Percentiles rank a stretch among this genome's conserved stretches.
Evolutionary conservation across 2,113 vertebrate species (phyloP).

Genomic region (Ptilonorhynchus violaceus): DNA sequence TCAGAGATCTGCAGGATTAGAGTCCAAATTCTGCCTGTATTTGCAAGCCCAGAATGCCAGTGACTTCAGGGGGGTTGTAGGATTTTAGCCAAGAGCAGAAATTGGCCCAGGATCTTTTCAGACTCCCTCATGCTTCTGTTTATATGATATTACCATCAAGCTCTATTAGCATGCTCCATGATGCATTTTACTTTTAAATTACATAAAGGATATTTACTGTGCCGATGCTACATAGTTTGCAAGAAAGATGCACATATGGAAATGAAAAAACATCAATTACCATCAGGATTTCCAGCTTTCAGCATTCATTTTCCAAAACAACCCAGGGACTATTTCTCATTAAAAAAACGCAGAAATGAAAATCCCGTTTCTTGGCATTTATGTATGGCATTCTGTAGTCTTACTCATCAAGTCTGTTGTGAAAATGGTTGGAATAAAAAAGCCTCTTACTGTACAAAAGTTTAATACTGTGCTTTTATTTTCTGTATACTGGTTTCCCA

Average conservation of each 20-base stretch:
- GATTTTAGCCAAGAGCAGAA: constrained; percentile 39
- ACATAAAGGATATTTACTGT: constrained; percentile 26
- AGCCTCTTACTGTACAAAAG: background rate
- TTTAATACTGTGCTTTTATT: background rate
- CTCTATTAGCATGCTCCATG: background rate
- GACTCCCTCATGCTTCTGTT: constrained; percentile 12
- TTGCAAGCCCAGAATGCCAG: background rate
- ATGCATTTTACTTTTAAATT: constrained; percentile 51
- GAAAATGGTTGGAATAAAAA: constrained; percentile 9
- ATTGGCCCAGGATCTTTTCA: background rate
- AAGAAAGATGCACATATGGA: constrained; percentile 34
- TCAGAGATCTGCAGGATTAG: background rate
- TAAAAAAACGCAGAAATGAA: background rate
- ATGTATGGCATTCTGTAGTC: background rate
- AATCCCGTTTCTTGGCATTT: constrained; percentile 19
- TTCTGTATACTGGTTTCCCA: background rate
- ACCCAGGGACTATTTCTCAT: constrained; percentile 10
- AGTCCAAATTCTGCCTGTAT: constrained; percentile 11
- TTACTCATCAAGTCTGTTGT: background rate
- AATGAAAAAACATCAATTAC: constrained; percentile 36
- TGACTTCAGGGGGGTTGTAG: constrained; percentile 22
- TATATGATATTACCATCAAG: constrained; percentile 5
- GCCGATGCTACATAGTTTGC: background rate
- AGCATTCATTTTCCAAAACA: constrained; percentile 22
- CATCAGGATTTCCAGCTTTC: constrained; percentile 41